Evolutionary conservation across 2,797 vertebrate genomes (phyloP).

Genomic region (Brachymystax lenok): DNA sequence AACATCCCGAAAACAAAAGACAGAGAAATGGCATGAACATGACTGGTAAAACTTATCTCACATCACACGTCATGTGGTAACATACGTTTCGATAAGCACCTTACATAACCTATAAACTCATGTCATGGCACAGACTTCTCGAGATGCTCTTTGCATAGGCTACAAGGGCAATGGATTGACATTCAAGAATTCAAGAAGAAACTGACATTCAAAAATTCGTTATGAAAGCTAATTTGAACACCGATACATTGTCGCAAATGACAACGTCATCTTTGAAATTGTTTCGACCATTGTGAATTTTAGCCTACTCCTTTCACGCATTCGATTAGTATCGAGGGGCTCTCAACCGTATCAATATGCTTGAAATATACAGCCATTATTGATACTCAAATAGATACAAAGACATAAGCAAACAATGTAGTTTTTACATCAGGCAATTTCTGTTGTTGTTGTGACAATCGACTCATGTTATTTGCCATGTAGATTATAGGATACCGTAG

Average conservation of each 20-base stretch:
- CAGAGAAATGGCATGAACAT: background rate
- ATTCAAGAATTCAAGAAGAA: background rate
- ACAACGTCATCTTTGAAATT: background rate
- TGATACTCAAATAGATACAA: background rate
- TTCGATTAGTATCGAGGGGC: background rate
- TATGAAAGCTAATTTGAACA: background rate
- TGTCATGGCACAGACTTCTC: background rate
- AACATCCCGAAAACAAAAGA: conserved; percentile 2
- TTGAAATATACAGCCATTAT: background rate
- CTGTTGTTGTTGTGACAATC: background rate
- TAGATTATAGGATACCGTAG: background rate
- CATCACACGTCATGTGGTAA: background rate
- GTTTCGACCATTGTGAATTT: background rate
- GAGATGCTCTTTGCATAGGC: background rate
- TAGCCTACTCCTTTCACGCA: background rate
- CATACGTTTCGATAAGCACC: background rate
- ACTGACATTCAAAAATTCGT: background rate
- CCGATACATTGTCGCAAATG: background rate
- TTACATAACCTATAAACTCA: background rate
- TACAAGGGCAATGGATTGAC: background rate
- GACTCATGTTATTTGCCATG: background rate
- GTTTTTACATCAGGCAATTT: conserved; percentile 1
- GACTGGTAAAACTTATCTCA: background rate
- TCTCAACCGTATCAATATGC: background rate
- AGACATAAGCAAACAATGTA: background rate